Base-by-base conservation (phyloP, 2,113 vertebrate genomes). In the Isurus oxyrinchus region DNA sequence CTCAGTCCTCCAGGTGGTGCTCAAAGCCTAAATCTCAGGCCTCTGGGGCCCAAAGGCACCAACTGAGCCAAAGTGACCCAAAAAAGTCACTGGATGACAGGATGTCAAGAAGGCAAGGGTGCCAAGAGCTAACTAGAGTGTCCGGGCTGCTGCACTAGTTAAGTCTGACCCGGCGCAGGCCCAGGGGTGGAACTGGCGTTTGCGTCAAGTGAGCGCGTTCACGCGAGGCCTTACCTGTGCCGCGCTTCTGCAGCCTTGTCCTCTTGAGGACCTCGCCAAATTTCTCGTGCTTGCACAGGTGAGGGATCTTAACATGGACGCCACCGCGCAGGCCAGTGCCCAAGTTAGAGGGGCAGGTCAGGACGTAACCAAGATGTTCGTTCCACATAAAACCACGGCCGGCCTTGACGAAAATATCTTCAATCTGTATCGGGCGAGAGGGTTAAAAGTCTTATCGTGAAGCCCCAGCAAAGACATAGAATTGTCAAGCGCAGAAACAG, bases 341-440 rank as follows among this genome's bases (percentile, higher is more conserved):
- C 98, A 99, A 97, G 98, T 99, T 99, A 96, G 99, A 99, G 1
- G 99, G 99, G 98, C 99, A 99, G 97, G 99, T 99, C 96, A 99
- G 98, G 97, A 99, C 97, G 97, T 98, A 99, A 96, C 99, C 99
- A 97, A 99, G 97, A 97, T 99, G 99, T 97, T 99, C 98, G 23
- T 98, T 99, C 99, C 99, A 99, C 98, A 98, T 99, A 98, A 99
- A 99, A 96, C 99, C 98, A 88, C 98, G 99, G 40, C 99, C 98
- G 23, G 98, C 98, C 97, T 98, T 98, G 98, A 99, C 98, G 98
- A 99, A 99, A 97, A 99, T 98, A 69, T 97, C 98, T 97, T 99
- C 99, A 96, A 99, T 99, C 99, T 99, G 97, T 19, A 53, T 53
- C 94, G 3, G 69, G 96, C 21, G 3, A 63, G 57, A 13, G 19